phyloP scores from a whole-genome alignment of 2,888 invertebrate species.

The Conistra vaccinii region DNA sequence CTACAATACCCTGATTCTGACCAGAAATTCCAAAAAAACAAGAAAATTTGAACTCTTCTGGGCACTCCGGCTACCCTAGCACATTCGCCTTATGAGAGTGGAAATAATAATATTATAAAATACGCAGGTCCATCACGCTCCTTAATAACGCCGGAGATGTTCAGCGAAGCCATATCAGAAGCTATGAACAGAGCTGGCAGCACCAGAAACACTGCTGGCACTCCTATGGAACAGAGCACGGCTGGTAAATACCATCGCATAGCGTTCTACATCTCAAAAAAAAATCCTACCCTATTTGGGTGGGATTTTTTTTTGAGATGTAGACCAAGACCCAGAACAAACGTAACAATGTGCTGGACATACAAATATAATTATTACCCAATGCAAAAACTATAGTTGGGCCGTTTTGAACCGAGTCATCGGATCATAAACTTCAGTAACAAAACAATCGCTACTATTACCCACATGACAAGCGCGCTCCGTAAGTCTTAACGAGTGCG shows the following conservation, averaged over 20 bases:
- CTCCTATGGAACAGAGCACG: conserved; percentile 84
- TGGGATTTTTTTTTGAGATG: no score
- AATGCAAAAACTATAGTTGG: background rate
- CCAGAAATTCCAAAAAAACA: no score
- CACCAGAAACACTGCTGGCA: conserved; percentile 64
- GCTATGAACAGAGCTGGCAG: conserved; percentile 89
- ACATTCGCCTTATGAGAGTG: background rate
- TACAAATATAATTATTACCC: background rate
- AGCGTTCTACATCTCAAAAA: background rate
- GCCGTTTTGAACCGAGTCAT: background rate
- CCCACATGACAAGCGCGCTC: background rate
- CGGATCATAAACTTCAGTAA: background rate
- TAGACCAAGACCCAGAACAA: background rate
- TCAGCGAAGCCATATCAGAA: conserved; percentile 94
- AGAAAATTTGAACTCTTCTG: background rate
- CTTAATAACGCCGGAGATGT: conserved; percentile 94
- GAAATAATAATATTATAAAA: background rate
- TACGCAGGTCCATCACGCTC: conserved; percentile 66
- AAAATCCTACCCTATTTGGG: no score
- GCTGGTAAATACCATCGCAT: conserved; percentile 71
- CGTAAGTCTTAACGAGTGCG: background rate
- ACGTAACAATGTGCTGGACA: background rate
- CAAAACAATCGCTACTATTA: background rate
- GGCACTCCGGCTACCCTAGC: background rate
- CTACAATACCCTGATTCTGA: no score